Percentiles rank a stretch among this genome's conserved stretches.
Conservation (phyloP, 2,888 invertebrate genomes). For the Psococerastis gibbosa region DNA sequence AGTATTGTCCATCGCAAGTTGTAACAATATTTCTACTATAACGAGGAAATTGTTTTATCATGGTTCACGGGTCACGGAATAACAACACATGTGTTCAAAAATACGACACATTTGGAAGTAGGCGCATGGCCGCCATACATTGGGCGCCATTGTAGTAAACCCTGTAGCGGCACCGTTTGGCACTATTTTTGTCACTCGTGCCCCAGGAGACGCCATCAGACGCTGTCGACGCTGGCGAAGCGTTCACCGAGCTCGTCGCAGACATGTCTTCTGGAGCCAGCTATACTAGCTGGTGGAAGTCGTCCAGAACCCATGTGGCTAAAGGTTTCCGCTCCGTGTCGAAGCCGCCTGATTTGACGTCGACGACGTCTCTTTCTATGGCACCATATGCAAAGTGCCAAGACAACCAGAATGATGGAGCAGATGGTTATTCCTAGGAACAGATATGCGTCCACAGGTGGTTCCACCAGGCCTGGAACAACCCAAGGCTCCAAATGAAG, state of each 20-base stretch:
- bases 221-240: conserved; percentile 35
- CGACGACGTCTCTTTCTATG: conserved; percentile 29
- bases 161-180: neutral
- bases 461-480: conserved; percentile 28
- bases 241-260: conserved; percentile 36
- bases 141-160: too few species aligned
- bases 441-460: conserved; percentile 37
- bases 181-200: neutral
- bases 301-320: conserved; percentile 22
- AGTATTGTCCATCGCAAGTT: neutral
- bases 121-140: too few species aligned
- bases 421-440: conserved; percentile 29
- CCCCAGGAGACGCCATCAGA: conserved; percentile 28
- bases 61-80: neutral
- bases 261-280: conserved; percentile 27
- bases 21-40: too few species aligned
- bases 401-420: conserved; percentile 28
- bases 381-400: conserved; percentile 34
- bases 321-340: conserved; percentile 18
- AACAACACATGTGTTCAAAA: neutral
- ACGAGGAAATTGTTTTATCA: neutral
- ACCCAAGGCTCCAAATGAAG: neutral
- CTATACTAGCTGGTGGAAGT: conserved; percentile 18
- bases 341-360: conserved; percentile 16
- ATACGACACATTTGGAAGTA: too few species aligned